Base-by-base conservation (phyloP, 2,888 invertebrate genomes). In the Aromia moschata region DNA sequence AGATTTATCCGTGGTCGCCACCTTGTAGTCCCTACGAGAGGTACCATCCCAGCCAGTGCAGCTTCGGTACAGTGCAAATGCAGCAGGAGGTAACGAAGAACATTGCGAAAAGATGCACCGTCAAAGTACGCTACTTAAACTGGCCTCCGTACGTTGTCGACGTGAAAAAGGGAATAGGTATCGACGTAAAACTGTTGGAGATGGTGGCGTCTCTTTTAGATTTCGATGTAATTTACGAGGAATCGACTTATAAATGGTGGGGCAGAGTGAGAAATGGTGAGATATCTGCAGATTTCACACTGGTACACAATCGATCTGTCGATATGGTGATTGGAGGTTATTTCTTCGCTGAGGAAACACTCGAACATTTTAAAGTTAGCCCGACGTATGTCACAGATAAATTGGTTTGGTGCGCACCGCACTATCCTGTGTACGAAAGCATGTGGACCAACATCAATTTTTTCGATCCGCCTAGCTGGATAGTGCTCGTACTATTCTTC, bases 361-460 rank as follows among this genome's bases (percentile, higher is more conserved):
- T n/a, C 1, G 5, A n/a, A 1, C 1, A 17, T 18, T 41, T 41
- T 11, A 14, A n/a, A 5, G 11, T 0, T 3, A 41, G 41, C 17
- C 41, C 18, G 1, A n/a, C 2, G 10, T 41, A 41, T n/a, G 1
- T 15, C 1, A 11, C 15, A n/a, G 11, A 16, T n/a, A 15, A 18
- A 41, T n/a, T 41, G 9, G n/a, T 41, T 17, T 41, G 41, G 41
- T 41, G 41, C 11, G n/a, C 41, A 18, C 41, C 41, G 5, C 15
- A 41, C 41, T 11, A 18, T 17, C n/a, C 5, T 18, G 10, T 41
- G 7, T 10, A 11, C 11, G 17, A 41, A 17, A 16, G n/a, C 4
- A 7, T 41, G 5, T 17, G 17, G 5, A 41, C 3, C 9, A 17
- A 17, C 1, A 3, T n/a, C 1, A 16, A 4, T n/a, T 17, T 18